Conservation (phyloP, 2,888 invertebrate species). For the Agonum fuliginosum region DNA sequence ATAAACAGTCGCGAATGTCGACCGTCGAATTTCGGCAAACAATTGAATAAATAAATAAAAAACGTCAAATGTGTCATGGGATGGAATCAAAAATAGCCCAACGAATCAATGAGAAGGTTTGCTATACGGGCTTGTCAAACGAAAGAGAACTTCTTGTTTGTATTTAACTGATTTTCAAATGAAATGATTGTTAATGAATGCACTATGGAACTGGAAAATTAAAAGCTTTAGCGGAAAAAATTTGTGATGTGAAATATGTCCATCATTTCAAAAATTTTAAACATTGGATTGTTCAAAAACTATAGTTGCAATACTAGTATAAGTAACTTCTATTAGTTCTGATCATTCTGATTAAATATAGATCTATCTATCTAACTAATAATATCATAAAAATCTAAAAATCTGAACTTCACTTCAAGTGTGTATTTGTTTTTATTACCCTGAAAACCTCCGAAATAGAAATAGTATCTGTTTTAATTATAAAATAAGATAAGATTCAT, state of each 20-base stretch:
- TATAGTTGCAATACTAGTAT: too few species aligned
- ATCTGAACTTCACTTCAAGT: too few species aligned
- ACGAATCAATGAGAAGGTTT: background rate
- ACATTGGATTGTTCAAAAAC: too few species aligned
- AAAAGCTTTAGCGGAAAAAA: background rate
- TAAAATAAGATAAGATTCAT: too few species aligned
- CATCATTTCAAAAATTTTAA: background rate
- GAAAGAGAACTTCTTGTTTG: background rate
- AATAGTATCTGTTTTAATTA: too few species aligned
- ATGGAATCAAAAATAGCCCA: conserved; percentile 22
- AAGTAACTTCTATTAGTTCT: too few species aligned
- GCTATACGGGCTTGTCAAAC: conserved; percentile 16
- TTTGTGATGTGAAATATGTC: background rate
- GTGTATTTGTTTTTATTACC: too few species aligned
- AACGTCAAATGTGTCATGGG: background rate
- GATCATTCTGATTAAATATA: too few species aligned
- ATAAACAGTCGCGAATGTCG: conserved; percentile 42
- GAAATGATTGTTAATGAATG: conserved; percentile 27
- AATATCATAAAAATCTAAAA: too few species aligned
- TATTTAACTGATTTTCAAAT: conserved; percentile 27
- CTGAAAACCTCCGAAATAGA: too few species aligned
- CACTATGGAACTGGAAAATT: conserved; percentile 25
- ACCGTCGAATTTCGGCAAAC: conserved; percentile 10
- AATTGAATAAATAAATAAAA: conserved; percentile 48
- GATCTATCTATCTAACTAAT: too few species aligned